Evolutionary conservation across 2,888 invertebrate genomes (phyloP), one percentile per base, ranked within the genome.

Genomic region (Suillia variegata): DNA sequence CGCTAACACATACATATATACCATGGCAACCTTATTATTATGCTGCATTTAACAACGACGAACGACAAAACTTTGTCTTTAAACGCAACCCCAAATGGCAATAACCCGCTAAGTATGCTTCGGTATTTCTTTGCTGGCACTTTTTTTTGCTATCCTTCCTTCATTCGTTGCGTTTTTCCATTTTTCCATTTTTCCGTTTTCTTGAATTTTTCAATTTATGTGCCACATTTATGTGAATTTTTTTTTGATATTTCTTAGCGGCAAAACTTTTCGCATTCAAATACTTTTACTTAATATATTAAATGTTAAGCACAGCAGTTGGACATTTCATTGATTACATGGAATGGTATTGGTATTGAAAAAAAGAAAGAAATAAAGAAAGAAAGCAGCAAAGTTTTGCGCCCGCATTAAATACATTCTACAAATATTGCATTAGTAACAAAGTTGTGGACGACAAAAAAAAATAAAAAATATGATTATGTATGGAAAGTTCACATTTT

Each of bases 321-420:
- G 45, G 45, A 45, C 45, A 45, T 45, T 45, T 45, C 45, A 45
- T 45, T 45, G 45, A 45, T 45, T 20, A 45, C 38, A 38, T 38
- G 38, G 45, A 5, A 20, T 38, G n/a, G 10, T 26, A 26, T 26
- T 26, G 26, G 26, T 6, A 26, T 26, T 26, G 26, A 5, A 26
- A 26, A 26, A 5, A 26, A 26, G 10, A 26, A 26, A 26, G 26
- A 26, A 26, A 26, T 26, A 26, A 10, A 6, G 6, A 26, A 26
- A 10, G 26, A 26, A 26, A 26, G 26, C 13, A 4, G 13, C 17
- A 17, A 45, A 45, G 45, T 45, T 45, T 45, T 26, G 26, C 45
- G 17, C 45, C 20, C 45, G 45, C 54, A 47, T 47, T 54, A 20
- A 54, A 54, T 54, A 54, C 54, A 47, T 54, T 54, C 45, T 31